Conservation (phyloP, 2,797 vertebrate genomes). For the Enteromius afrohamiltoni region DNA sequence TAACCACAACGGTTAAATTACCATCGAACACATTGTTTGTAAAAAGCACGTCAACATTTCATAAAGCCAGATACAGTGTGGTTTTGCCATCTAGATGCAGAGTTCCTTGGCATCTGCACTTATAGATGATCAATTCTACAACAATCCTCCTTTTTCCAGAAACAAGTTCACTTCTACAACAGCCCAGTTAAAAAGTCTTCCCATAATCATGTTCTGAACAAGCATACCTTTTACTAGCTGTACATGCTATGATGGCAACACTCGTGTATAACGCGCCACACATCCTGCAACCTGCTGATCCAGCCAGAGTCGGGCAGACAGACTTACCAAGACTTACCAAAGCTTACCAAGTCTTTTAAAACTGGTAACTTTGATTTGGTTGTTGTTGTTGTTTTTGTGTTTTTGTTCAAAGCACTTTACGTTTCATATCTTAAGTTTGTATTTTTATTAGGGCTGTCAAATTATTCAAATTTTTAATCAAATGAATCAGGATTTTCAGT, state of each 20-base stretch:
- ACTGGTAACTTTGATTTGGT: too few species aligned
- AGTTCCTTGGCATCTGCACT: slow-evolving; percentile 13
- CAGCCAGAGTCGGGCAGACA: too few species aligned
- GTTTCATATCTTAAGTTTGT: too few species aligned
- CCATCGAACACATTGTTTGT: background rate
- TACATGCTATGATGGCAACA: background rate
- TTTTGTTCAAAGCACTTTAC: too few species aligned
- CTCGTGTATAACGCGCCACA: too few species aligned
- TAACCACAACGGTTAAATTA: slow-evolving; percentile 31
- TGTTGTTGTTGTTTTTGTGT: too few species aligned
- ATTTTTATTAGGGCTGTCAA: too few species aligned
- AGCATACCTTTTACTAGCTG: background rate
- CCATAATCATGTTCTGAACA: background rate
- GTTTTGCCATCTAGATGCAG: slow-evolving; percentile 8
- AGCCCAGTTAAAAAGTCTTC: background rate
- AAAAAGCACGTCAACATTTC: slow-evolving; percentile 1
- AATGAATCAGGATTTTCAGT: too few species aligned
- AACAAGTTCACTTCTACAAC: background rate
- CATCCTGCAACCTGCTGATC: too few species aligned
- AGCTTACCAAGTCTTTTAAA: too few species aligned
- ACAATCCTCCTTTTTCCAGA: background rate
- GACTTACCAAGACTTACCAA: too few species aligned
- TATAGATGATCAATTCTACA: slow-evolving; percentile 25
- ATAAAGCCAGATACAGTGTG: background rate
- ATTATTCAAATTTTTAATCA: background rate